These are phyloP conservation scores for Callocephalon fimbriatum DNA, from an alignment of 2,113 vertebrate genomes.

Conservation along the genomic window DNA sequence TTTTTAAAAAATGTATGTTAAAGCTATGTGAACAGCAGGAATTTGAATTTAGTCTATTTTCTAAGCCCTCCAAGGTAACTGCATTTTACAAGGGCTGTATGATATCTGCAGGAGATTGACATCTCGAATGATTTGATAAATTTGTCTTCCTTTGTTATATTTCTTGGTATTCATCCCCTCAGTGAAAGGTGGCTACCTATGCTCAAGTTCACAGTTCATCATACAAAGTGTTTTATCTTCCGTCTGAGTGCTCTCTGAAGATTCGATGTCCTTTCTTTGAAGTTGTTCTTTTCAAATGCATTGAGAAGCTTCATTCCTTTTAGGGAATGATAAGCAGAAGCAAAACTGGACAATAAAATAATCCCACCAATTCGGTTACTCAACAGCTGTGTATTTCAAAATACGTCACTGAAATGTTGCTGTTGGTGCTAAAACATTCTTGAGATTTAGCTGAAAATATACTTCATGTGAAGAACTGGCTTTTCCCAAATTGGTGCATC, in stretches of 20 bases:
- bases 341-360: background rate
- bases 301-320: background rate
- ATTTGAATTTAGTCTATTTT: background rate
- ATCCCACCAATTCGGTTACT: background rate
- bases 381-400: background rate
- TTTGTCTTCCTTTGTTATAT: conserved; percentile 1
- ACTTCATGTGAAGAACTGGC: background rate
- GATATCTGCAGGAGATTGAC: background rate
- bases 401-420: background rate
- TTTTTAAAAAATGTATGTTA: background rate
- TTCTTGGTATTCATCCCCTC: background rate
- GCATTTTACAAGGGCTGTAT: background rate
- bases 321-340: background rate
- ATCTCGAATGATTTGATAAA: background rate
- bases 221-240: background rate
- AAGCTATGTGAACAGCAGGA: background rate
- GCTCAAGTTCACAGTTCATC: background rate
- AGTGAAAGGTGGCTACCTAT: background rate
- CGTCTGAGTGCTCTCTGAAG: background rate
- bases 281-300: background rate
- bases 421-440: background rate
- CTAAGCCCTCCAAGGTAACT: background rate
- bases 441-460: background rate
- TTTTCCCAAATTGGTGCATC: background rate
- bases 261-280: background rate